phyloP scores from a whole-genome alignment of 2,888 invertebrate genomes.

The Rhimphoctona megacephalus region DNA sequence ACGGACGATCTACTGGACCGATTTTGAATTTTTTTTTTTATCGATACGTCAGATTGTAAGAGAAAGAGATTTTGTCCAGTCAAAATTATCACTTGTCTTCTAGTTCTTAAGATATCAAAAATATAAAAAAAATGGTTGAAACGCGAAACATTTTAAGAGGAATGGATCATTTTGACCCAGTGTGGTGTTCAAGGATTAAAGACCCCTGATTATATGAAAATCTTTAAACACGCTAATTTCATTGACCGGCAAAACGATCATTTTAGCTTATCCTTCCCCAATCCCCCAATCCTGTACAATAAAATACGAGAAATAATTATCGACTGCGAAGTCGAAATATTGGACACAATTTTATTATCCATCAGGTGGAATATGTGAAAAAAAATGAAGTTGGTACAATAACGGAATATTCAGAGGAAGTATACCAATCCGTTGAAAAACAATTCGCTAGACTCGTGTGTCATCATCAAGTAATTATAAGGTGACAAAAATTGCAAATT shows the following conservation, averaged over 20 bases:
- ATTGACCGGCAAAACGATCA: no score
- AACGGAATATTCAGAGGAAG: constrained; percentile 11
- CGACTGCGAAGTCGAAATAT: background rate
- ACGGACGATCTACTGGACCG: background rate
- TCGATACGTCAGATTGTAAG: no score
- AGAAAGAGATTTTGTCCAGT: background rate
- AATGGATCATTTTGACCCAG: background rate
- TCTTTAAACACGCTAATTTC: background rate
- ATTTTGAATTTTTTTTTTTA: no score
- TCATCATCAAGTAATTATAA: constrained; percentile 68
- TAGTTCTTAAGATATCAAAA: no score
- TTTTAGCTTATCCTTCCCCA: no score
- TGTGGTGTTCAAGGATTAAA: background rate
- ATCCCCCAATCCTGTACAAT: no score
- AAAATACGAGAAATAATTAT: background rate
- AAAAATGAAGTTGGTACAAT: background rate
- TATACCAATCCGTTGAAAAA: constrained; percentile 27
- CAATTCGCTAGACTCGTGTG: constrained; percentile 46
- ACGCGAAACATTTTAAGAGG: background rate
- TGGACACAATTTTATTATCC: background rate
- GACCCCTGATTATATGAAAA: background rate
- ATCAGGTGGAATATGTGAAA: constrained; percentile 12
- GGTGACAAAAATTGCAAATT: constrained; percentile 53
- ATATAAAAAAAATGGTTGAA: no score
- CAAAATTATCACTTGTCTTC: no score